These are phyloP conservation scores for Percina caprodes DNA, from an alignment of 2,113 vertebrate species.

Conservation along the genomic window DNA sequence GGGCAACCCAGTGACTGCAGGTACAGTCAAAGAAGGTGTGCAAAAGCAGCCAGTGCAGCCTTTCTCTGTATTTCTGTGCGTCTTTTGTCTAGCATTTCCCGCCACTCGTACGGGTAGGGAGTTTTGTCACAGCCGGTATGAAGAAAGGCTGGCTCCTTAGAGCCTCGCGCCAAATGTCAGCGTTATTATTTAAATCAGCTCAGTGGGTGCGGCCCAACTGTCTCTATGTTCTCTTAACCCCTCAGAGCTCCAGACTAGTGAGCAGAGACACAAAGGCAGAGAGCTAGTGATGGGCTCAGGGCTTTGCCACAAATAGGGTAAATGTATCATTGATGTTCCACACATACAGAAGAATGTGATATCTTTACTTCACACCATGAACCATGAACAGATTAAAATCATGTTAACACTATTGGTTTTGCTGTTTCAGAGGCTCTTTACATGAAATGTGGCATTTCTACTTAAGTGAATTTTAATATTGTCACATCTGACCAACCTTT, in stretches of 20 bases:
- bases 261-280: slow-evolving; percentile 59
- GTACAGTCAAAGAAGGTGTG: slow-evolving; percentile 38
- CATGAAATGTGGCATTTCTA: not conserved
- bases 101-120: slow-evolving; percentile 64
- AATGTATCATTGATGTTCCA: slow-evolving; percentile 13
- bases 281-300: not conserved
- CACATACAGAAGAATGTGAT: not conserved
- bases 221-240: slow-evolving; percentile 78
- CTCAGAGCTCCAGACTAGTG: slow-evolving; percentile 30
- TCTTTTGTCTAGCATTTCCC: slow-evolving; percentile 70
- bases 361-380: not conserved
- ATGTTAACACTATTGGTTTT: not conserved
- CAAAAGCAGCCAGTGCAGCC: slow-evolving; percentile 7
- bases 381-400: not conserved
- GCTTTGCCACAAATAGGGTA: slow-evolving; percentile 1
- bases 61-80: slow-evolving; percentile 22
- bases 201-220: slow-evolving; percentile 81
- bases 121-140: slow-evolving; percentile 54
- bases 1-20: slow-evolving; percentile 32
- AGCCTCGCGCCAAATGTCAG: slow-evolving; percentile 73
- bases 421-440: not conserved
- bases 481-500: not conserved
- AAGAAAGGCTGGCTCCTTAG: slow-evolving; percentile 69
- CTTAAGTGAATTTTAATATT: not conserved
- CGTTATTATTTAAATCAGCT: slow-evolving; percentile 81